Percentiles rank a stretch among this genome's conserved stretches.
phyloP scores from a whole-genome alignment of 2,113 vertebrate genomes.

The Hydrolagus affinis region DNA sequence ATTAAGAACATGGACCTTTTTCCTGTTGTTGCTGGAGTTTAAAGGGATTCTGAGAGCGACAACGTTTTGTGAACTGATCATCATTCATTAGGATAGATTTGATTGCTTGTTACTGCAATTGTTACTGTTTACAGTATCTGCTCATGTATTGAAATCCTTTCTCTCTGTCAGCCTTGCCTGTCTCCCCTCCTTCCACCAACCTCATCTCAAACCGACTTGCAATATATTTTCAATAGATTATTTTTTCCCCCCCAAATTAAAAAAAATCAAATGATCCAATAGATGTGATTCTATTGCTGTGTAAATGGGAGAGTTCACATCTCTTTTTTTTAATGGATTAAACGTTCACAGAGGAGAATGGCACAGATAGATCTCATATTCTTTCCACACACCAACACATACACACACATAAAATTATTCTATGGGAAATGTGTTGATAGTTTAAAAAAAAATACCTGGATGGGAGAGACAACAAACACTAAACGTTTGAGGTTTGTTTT shows the following conservation, averaged over 20 bases:
- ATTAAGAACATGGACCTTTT: conserved; percentile 13
- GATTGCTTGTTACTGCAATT: neutral
- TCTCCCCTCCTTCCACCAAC: no score
- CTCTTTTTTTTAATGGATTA: neutral
- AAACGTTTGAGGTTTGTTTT: no score
- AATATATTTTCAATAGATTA: neutral
- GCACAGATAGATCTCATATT: neutral
- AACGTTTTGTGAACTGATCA: neutral
- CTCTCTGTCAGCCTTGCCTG: neutral
- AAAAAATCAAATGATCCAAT: neutral
- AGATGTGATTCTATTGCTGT: neutral
- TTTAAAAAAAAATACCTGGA: no score
- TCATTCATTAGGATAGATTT: neutral
- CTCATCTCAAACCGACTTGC: neutral
- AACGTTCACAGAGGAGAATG: neutral
- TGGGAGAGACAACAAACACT: no score
- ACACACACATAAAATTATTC: no score
- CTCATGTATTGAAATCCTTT: neutral
- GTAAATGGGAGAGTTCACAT: neutral
- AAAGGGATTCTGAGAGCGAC: neutral
- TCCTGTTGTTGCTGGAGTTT: neutral
- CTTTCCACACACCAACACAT: neutral
- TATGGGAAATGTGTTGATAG: no score
- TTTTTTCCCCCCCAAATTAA: no score
- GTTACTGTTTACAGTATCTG: neutral